Conservation (phyloP, 2,888 invertebrate species). For the Machimus atricapillus region DNA sequence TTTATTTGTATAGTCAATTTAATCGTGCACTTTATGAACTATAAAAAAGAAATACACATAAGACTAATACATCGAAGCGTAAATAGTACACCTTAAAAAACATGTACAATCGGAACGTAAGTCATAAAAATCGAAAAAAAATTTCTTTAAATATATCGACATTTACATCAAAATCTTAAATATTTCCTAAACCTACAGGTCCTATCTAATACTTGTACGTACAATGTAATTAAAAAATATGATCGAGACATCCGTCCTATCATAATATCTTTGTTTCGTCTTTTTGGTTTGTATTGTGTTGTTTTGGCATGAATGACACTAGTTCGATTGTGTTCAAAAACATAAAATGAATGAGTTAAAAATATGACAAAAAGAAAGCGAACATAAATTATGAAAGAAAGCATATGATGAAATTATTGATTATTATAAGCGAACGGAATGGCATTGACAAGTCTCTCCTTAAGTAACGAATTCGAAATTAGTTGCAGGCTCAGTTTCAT, state of each 20-base stretch:
- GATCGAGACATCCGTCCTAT: not conserved
- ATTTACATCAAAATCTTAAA: constrained; percentile 6
- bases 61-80: not conserved
- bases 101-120: not conserved
- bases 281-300: constrained; percentile 20
- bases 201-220: not conserved
- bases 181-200: not conserved
- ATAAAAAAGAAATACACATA: not conserved
- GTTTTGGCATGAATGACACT: constrained; percentile 24
- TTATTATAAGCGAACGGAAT: constrained; percentile 62
- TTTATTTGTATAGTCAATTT: not conserved
- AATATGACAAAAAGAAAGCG: not conserved
- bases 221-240: not conserved
- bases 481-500: constrained; percentile 62
- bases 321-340: not conserved
- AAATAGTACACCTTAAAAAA: not conserved
- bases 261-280: constrained; percentile 16
- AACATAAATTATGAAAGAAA: not conserved
- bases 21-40: constrained; percentile 9
- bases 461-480: constrained; percentile 61
- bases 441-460: constrained; percentile 60
- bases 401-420: constrained; percentile 48
- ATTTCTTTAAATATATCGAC: not conserved
- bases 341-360: not conserved
- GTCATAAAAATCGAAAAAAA: not conserved